phyloP scores from a whole-genome alignment of 2,797 vertebrate species.

The Naso thynnoides region DNA sequence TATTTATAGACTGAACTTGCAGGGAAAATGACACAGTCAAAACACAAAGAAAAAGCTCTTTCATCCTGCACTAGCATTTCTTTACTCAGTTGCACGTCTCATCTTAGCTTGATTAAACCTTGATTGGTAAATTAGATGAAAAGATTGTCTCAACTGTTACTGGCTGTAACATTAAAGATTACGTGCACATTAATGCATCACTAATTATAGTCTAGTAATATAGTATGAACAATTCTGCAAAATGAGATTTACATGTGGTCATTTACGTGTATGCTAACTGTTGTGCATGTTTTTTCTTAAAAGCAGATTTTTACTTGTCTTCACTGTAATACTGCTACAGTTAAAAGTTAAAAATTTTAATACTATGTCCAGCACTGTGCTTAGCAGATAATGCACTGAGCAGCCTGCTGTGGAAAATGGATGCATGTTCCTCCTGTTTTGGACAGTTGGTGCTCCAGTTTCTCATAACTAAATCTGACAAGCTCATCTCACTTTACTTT shows the following conservation, averaged over 20 bases:
- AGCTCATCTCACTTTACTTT: constrained; percentile 29
- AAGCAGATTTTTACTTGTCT: not conserved
- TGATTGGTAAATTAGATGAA: too few relatives aligned
- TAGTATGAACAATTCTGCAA: not conserved
- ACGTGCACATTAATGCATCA: not conserved
- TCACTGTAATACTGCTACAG: too few relatives aligned
- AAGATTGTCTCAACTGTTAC: not conserved
- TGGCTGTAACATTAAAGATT: not conserved
- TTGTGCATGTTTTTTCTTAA: not conserved
- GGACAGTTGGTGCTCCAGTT: constrained; percentile 9
- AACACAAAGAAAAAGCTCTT: not conserved
- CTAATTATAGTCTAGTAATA: not conserved
- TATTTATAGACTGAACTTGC: not conserved
- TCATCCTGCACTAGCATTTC: not conserved
- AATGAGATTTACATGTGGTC: not conserved
- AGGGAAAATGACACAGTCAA: not conserved
- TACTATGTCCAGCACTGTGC: not conserved
- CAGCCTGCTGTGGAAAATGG: constrained; percentile 9
- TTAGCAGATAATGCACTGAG: not conserved
- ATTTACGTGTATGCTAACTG: not conserved
- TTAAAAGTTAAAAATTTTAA: not conserved
- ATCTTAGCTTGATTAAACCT: not conserved
- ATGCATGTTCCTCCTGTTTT: constrained; percentile 5
- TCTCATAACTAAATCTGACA: constrained; percentile 30
- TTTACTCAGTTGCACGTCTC: not conserved